These are phyloP conservation scores for Hapalemur alaotrensis DNA, from an alignment of 2,797 vertebrate genomes.

Conservation along the genomic window DNA sequence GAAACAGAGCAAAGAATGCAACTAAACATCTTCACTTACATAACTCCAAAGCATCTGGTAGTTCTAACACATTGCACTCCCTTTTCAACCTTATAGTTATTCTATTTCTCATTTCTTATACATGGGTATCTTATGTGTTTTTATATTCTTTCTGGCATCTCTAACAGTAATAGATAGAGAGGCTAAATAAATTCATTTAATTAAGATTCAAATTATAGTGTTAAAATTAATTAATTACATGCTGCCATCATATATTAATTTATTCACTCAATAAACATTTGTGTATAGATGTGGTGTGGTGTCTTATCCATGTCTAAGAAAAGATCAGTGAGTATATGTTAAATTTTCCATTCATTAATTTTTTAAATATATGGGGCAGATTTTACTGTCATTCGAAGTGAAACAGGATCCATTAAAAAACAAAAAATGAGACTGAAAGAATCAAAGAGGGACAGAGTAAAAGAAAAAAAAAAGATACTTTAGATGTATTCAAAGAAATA, in stretches of 20 bases:
- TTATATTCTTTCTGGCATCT: neutral
- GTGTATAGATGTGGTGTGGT: neutral
- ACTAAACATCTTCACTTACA: neutral
- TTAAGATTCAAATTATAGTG: neutral
- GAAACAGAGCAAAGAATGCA: neutral
- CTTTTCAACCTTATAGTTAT: neutral
- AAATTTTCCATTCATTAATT: neutral
- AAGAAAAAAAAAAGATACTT: neutral
- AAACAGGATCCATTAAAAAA: neutral
- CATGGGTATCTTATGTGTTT: neutral
- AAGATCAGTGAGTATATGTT: neutral
- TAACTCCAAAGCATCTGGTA: neutral
- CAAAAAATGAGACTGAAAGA: neutral
- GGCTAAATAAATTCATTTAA: neutral
- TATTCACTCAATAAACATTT: neutral
- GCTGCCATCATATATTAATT: neutral
- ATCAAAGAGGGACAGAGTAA: neutral
- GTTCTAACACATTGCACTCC: neutral
- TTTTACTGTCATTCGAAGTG: neutral
- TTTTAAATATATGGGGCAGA: neutral
- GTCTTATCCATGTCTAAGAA: neutral
- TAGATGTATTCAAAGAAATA: neutral
- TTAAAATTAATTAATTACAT: neutral
- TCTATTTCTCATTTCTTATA: neutral
- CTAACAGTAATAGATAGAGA: neutral